A percentile compares a stretch with the other conserved stretches of the same genome.
These are phyloP conservation scores for Hyposmocoma kahamanoa DNA, from an alignment of 1,140 invertebrate genomes.

Conservation along the genomic window DNA sequence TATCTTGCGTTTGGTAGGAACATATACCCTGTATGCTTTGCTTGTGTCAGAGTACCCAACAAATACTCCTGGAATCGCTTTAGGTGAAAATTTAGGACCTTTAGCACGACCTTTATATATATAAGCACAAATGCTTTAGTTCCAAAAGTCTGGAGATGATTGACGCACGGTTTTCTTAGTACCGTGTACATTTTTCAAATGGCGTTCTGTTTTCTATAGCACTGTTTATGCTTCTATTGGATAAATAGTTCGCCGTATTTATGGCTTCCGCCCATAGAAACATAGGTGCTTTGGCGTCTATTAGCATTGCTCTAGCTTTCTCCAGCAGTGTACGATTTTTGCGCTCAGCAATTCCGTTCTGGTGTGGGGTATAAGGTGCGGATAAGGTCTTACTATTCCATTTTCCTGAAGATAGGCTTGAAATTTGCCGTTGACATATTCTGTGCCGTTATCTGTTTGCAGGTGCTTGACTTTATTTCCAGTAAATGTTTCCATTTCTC, in stretches of 20 bases:
- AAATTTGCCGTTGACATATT: constrained; percentile 9
- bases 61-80: neutral
- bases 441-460: constrained; percentile 11
- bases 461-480: constrained; percentile 4
- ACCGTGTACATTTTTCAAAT: constrained; percentile 9
- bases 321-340: constrained; percentile 62
- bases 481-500: neutral
- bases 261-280: constrained; percentile 67
- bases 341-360: constrained; percentile 58
- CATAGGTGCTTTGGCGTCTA: constrained; percentile 34
- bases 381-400: constrained; percentile 13
- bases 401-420: neutral
- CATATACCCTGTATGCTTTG: constrained; percentile 1
- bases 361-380: constrained; percentile 47
- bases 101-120: neutral
- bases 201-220: constrained; percentile 2
- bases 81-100: neutral
- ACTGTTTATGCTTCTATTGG: constrained; percentile 6
- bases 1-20: neutral
- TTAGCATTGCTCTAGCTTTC: constrained; percentile 47
- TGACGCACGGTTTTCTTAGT: constrained; percentile 3
- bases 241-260: constrained; percentile 25
- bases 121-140: neutral
- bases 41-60: neutral
- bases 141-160: constrained; percentile 3